Percentiles rank a stretch among this genome's conserved stretches.
Conservation (phyloP, 2,888 invertebrate genomes). For the Pandemis heparana region DNA sequence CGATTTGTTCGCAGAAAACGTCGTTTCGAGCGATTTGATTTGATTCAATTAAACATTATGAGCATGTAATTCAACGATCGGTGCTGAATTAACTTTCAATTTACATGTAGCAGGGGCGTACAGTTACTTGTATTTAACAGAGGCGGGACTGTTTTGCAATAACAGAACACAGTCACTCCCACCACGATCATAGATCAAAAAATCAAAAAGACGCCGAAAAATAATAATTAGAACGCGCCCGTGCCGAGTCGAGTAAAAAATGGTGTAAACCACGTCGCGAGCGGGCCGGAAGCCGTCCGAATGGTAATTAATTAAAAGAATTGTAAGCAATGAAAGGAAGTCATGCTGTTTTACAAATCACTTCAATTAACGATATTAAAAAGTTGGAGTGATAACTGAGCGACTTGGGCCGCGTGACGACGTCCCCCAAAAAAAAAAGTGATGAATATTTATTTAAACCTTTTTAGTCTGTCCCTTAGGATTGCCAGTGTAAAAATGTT, state of each 20-base stretch:
- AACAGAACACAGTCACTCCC: constrained; percentile 17
- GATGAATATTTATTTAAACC: constrained; percentile 49
- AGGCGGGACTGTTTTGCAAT: constrained; percentile 28
- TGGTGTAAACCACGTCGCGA: constrained; percentile 71
- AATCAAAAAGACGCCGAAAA: constrained; percentile 49
- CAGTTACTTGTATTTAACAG: constrained; percentile 26
- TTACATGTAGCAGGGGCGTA: constrained; percentile 31
- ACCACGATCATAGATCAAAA: constrained; percentile 31
- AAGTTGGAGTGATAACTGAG: constrained; percentile 78
- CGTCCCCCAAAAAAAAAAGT: constrained; percentile 56
- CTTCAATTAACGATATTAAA: constrained; percentile 86
- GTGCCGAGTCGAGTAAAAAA: constrained; percentile 72
- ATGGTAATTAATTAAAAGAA: constrained; percentile 85
- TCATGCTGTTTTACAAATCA: constrained; percentile 86
- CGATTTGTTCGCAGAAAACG: constrained; percentile 69
- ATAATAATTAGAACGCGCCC: constrained; percentile 65
- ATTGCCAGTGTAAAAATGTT: constrained; percentile 49
- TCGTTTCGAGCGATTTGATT: constrained; percentile 71
- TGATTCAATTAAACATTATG: constrained; percentile 75
- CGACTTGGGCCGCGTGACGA: constrained; percentile 69
- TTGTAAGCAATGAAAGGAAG: constrained; percentile 84
- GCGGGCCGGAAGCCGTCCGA: constrained; percentile 81
- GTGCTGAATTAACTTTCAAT: constrained; percentile 45
- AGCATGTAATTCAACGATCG: constrained; percentile 44
- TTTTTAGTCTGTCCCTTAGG: constrained; percentile 56